phyloP scores from a whole-genome alignment of 2,888 invertebrate genomes.

The Agonopterix heracliana region DNA sequence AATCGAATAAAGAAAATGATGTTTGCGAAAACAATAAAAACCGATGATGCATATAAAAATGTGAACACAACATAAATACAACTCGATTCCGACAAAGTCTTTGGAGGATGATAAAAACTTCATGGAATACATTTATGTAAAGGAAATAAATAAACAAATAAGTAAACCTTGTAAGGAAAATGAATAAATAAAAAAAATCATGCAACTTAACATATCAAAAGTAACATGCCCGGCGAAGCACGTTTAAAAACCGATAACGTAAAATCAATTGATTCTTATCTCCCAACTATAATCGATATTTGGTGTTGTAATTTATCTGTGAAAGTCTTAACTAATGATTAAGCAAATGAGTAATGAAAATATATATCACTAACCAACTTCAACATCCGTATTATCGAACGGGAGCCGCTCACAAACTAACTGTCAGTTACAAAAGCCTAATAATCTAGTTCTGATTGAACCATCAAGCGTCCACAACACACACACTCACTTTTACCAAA shows the following conservation, averaged over 20 bases:
- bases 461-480: slow-evolving; percentile 62
- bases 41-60: slow-evolving; percentile 18
- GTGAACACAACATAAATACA: not conserved
- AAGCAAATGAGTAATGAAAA: slow-evolving; percentile 27
- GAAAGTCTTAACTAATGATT: not conserved
- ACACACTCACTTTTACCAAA: slow-evolving; percentile 73
- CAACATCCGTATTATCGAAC: slow-evolving; percentile 53
- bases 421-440: slow-evolving; percentile 43
- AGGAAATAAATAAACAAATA: too few relatives aligned
- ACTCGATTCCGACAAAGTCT: too few relatives aligned
- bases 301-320: not conserved
- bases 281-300: not conserved
- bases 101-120: too few relatives aligned
- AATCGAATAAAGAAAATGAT: too few relatives aligned
- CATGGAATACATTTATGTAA: too few relatives aligned
- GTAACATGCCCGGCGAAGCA: not conserved
- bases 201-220: not conserved
- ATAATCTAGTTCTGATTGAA: slow-evolving; percentile 61
- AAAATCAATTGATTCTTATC: slow-evolving; percentile 7
- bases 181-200: not conserved
- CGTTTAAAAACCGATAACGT: not conserved
- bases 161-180: too few relatives aligned
- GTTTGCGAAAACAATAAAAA: slow-evolving; percentile 4
- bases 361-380: slow-evolving; percentile 59
- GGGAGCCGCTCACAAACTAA: slow-evolving; percentile 32